phyloP scores from a whole-genome alignment of 2,113 vertebrate species.

The Macrotis lagotis region DNA sequence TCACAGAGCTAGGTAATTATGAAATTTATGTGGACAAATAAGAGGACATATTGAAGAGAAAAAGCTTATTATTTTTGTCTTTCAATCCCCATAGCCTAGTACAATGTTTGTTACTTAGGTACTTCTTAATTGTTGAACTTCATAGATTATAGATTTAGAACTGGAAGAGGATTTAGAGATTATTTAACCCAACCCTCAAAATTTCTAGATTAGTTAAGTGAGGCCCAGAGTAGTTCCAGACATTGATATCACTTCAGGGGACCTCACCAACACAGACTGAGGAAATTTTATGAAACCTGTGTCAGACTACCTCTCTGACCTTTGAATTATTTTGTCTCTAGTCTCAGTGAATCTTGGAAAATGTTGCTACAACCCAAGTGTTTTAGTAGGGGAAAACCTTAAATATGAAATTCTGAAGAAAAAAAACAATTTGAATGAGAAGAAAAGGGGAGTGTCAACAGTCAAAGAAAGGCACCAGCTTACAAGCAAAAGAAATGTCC shows the following conservation, averaged over 20 bases:
- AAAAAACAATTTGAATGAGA: neutral
- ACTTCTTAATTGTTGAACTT: neutral
- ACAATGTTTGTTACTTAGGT: neutral
- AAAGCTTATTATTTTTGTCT: neutral
- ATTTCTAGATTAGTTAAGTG: neutral
- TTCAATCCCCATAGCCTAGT: neutral
- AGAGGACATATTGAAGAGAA: neutral
- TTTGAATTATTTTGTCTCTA: neutral
- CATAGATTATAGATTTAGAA: neutral
- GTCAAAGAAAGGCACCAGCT: neutral
- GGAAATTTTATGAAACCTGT: neutral
- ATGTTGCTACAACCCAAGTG: neutral
- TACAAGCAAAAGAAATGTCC: neutral
- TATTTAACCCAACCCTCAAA: neutral
- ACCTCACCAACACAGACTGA: neutral
- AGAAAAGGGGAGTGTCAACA: neutral
- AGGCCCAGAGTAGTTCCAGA: neutral
- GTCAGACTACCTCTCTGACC: neutral
- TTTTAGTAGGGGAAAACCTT: neutral
- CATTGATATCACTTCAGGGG: neutral
- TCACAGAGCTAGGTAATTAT: neutral
- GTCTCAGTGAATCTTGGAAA: neutral
- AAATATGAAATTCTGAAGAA: neutral
- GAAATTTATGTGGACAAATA: neutral
- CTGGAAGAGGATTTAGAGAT: neutral